Base-by-base conservation (phyloP, 2,888 invertebrate species). In the Lycophotia porphyrea region DNA sequence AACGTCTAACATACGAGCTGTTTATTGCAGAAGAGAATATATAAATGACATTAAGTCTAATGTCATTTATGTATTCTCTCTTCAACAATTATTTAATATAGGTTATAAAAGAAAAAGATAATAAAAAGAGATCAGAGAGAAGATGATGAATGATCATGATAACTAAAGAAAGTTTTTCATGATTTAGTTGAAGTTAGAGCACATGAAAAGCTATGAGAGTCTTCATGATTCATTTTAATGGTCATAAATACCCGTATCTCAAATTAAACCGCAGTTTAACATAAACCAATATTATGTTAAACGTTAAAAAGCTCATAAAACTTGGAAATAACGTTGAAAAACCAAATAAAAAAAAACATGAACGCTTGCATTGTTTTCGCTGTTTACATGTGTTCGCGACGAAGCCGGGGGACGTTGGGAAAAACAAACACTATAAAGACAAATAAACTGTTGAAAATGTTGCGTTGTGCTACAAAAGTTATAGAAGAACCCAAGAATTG, bases 1-100 rank as follows among this genome's bases (percentile, higher is more conserved):
- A n/a, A n/a, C n/a, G n/a, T n/a, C n/a, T n/a, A n/a, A n/a, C n/a
- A n/a, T n/a, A n/a, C n/a, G n/a, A n/a, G n/a, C n/a, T n/a, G n/a
- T n/a, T n/a, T n/a, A n/a, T n/a, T n/a, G n/a, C n/a, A n/a, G n/a
- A n/a, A n/a, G n/a, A n/a, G n/a, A n/a, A n/a, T n/a, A n/a, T n/a
- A n/a, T n/a, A n/a, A n/a, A 89, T 92, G 91, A 92, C 91, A 88
- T 91, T 90, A 89, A 94, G 90, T 58, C 58, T 71, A 85, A 49
- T 64, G 42, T 60, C 74, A 72, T 44, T 69, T 31, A 44, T 61
- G 58, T 49, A 24, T 55, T 44, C 18, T 24, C n/a, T n/a, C 1
- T 21, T 63, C 11, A 31, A 55, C 5, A 9, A 1, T 1, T n/a
- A n/a, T 4, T 5, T 21, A 58, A 34, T 39, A 21, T 9, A 60